phyloP scores from a whole-genome alignment of 2,113 vertebrate species.

The Calyptommatus sinebrachiatus region DNA sequence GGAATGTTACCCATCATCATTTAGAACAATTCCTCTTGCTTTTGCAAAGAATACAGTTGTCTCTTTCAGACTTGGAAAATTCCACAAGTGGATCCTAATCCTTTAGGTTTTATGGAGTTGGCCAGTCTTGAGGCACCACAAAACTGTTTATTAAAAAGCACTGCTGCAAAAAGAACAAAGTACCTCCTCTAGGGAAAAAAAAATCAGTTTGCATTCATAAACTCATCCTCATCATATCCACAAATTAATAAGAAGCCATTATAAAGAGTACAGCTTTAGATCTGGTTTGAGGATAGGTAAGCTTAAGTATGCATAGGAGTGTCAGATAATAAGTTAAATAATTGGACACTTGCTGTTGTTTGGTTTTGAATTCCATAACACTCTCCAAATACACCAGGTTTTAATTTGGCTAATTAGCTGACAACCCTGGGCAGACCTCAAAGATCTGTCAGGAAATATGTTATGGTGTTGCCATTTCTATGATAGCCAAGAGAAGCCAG shows the following conservation, averaged over 20 bases:
- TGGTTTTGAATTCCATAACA: too few species aligned
- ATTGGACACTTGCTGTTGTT: too few species aligned
- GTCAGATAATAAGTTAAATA: too few species aligned
- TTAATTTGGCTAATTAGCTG: too few species aligned
- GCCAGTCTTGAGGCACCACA: not conserved
- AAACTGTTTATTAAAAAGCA: not conserved
- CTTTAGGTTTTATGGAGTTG: not conserved
- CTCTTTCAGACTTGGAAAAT: not conserved
- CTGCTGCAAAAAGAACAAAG: not conserved
- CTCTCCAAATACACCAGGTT: too few species aligned
- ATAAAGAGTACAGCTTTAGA: not conserved
- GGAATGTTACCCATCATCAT: not conserved
- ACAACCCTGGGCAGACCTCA: too few species aligned
- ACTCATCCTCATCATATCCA: not conserved
- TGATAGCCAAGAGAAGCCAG: too few species aligned
- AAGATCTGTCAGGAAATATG: too few species aligned
- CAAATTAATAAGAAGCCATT: not conserved
- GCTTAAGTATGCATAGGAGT: too few species aligned
- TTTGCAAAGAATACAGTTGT: too few species aligned
- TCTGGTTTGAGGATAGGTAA: not conserved
- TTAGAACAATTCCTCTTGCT: not conserved
- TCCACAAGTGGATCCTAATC: not conserved
- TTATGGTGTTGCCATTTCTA: too few species aligned
- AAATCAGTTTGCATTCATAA: not conserved
- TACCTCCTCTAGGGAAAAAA: not conserved